These are phyloP conservation scores for Anas platyrhynchos DNA, from an alignment of 2,113 vertebrate species.

Conservation along the genomic window DNA sequence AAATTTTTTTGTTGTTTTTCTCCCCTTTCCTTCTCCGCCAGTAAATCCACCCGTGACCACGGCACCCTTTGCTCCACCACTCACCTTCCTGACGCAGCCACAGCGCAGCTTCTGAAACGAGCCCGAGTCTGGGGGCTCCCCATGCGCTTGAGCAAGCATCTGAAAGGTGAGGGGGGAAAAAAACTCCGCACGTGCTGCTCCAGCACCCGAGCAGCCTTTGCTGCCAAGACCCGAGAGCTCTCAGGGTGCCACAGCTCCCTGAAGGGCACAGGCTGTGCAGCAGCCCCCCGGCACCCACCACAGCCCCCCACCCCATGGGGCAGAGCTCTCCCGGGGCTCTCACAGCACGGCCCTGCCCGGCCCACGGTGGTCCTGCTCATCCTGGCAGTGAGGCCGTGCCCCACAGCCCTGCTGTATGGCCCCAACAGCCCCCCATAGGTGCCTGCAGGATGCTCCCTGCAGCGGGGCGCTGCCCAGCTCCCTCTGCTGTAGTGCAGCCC, in stretches of 20 bases:
- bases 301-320: neutral
- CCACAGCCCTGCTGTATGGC: neutral
- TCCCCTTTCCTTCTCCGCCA: neutral
- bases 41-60: neutral
- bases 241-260: neutral
- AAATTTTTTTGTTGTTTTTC: neutral
- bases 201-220: neutral
- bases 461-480: neutral
- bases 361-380: accelerated
- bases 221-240: accelerated
- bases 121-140: neutral
- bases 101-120: neutral
- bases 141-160: neutral
- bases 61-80: neutral
- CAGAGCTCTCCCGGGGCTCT: neutral
- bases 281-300: neutral
- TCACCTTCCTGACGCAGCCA: conserved; percentile 37
- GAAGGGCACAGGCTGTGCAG: neutral
- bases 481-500: accelerated
- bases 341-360: neutral
- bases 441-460: accelerated
- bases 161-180: neutral
- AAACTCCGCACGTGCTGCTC: neutral
- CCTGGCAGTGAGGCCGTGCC: neutral
- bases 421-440: accelerated